Percentiles rank a stretch among this genome's conserved stretches.
Evolutionary conservation across 2,797 vertebrate species (phyloP).

Genomic region (Poeciliopsis gracilis): DNA sequence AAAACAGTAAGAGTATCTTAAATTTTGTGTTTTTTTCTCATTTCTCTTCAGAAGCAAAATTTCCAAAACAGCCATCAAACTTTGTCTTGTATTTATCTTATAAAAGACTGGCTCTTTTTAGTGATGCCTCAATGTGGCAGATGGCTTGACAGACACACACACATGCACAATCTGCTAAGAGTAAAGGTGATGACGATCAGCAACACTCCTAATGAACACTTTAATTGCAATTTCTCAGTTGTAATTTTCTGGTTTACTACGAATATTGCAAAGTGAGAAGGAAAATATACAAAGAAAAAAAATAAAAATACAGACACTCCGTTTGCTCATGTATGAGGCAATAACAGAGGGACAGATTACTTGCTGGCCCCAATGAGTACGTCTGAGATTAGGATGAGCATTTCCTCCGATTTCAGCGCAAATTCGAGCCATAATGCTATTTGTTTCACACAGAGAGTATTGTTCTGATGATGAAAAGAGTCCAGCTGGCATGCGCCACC

Average conservation of each 20-base stretch:
- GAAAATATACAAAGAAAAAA: slow-evolving; percentile 9
- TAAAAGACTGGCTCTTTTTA: slow-evolving; percentile 31
- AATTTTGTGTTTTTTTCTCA: background rate
- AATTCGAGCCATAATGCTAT: slow-evolving; percentile 39
- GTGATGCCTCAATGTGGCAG: slow-evolving; percentile 52
- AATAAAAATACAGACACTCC: slow-evolving; percentile 56
- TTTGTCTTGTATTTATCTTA: slow-evolving; percentile 36
- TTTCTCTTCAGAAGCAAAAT: background rate
- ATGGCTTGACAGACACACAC: slow-evolving; percentile 47
- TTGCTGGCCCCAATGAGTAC: slow-evolving; percentile 46
- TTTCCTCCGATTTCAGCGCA: slow-evolving; percentile 42
- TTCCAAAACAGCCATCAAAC: slow-evolving; percentile 25
- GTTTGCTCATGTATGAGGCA: slow-evolving; percentile 57
- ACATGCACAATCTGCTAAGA: slow-evolving; percentile 29
- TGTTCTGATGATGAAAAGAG: slow-evolving; percentile 54
- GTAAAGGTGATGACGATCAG: slow-evolving; percentile 69
- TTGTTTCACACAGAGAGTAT: slow-evolving; percentile 52
- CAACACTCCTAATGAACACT: slow-evolving; percentile 67
- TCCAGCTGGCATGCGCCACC: slow-evolving; percentile 42
- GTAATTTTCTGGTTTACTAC: slow-evolving; percentile 67
- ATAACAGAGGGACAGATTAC: slow-evolving; percentile 66
- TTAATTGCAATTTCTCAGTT: slow-evolving; percentile 63
- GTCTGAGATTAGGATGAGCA: slow-evolving; percentile 47
- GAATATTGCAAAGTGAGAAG: slow-evolving; percentile 66
- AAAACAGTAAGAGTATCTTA: background rate